Base-by-base conservation (phyloP, 2,888 invertebrate genomes). In the Agrochola macilenta region DNA sequence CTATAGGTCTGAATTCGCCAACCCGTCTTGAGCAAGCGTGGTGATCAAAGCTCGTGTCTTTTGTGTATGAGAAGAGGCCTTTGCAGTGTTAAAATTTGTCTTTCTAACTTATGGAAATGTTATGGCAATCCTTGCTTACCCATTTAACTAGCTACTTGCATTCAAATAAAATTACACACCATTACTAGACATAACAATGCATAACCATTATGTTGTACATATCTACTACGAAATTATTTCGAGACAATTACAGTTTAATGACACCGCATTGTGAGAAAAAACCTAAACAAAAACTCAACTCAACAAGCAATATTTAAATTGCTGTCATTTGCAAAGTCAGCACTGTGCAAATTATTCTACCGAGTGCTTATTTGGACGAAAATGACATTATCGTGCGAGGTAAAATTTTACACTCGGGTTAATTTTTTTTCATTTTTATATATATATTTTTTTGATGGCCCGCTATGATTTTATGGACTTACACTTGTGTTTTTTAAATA, bases 281-380 rank as follows among this genome's bases (percentile, higher is more conserved):
- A 69, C 54, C 69, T 76, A 12, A 73, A 76, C 68, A 75, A 78
- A 81, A 80, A 81, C 65, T 61, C 69, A 75, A 78, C 69, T 63
- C 69, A 72, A 61, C 57, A 72, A 63, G 61, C 35, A 49, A 65
- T 78, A 69, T 84, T 73, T 61, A 78, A 83, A 81, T 76, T 61
- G 78, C 78, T 75, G 78, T 77, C 79, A 74, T 83, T 86, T 79
- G 83, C 71, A 68, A 80, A 82, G 76, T 76, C 43, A 81, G 77
- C 69, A 54, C 14, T 75, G 61, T 52, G 71, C 76, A 80, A 84
- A 83, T 83, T 88, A 69, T 76, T 65, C 60, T 65, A 74, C 69
- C 35, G 52, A 30, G 58, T 68, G 65, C 35, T 76, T 57, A 52
- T 79, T 63, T 68, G 12, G 43, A 63, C 9, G 35, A 79, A 54